These are phyloP conservation scores for Harpagus bidentatus DNA, from an alignment of 2,113 vertebrate species.

Conservation along the genomic window DNA sequence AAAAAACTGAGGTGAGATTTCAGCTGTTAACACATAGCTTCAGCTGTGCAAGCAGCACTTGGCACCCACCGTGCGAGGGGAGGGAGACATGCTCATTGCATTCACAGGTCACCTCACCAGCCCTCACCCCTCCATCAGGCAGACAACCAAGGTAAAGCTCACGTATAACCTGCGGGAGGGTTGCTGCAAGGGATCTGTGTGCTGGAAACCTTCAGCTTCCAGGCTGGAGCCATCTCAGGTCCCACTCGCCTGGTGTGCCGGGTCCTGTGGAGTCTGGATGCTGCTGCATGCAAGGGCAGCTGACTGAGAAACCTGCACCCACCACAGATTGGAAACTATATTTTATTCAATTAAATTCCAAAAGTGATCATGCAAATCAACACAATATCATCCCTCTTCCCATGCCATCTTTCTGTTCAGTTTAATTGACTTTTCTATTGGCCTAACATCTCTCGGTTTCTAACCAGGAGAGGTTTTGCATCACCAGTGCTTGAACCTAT, in stretches of 20 bases:
- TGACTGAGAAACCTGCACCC: neutral
- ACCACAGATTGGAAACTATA: neutral
- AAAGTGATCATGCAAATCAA: neutral
- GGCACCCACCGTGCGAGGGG: rapidly evolving
- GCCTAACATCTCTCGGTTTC: neutral
- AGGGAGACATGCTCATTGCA: rapidly evolving
- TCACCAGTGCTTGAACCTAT: neutral
- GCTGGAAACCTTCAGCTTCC: neutral
- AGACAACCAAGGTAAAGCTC: neutral
- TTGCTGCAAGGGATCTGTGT: neutral
- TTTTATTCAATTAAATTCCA: neutral
- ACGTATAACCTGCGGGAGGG: rapidly evolving
- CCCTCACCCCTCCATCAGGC: rapidly evolving
- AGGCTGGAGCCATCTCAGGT: neutral
- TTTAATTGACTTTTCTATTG: neutral
- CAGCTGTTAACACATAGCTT: neutral
- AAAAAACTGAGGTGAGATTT: neutral
- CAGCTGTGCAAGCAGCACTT: neutral
- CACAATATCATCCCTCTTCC: neutral
- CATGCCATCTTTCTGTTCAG: rapidly evolving
- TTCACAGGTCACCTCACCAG: neutral
- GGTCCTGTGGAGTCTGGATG: too few species aligned
- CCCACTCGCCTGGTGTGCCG: rapidly evolving
- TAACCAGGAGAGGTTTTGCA: neutral
- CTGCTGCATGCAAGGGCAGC: neutral